These are phyloP conservation scores for Chouioia cunea DNA, from an alignment of 2,888 invertebrate genomes.

Conservation along the genomic window DNA sequence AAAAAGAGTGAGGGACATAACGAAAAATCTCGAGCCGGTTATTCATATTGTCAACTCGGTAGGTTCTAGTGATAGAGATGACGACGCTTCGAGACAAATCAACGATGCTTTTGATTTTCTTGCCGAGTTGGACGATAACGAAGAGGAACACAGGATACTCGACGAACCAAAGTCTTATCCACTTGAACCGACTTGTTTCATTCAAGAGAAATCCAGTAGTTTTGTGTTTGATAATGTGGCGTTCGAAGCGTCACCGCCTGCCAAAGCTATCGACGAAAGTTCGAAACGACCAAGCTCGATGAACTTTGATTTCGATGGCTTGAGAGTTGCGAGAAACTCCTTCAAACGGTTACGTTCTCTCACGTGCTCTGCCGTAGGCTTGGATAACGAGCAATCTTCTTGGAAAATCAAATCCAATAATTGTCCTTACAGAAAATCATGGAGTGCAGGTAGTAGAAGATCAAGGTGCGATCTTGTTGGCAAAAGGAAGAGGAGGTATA, in stretches of 20 bases:
- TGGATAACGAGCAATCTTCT: conserved; percentile 32
- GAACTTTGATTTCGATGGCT: conserved; percentile 33
- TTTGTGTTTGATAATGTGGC: conserved; percentile 44
- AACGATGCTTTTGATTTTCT: conserved; percentile 64
- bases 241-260: conserved; percentile 42
- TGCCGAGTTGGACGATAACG: conserved; percentile 59
- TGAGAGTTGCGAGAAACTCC: conserved; percentile 34
- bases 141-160: conserved; percentile 50
- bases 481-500: conserved; percentile 26
- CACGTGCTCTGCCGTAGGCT: conserved; percentile 45
- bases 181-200: conserved; percentile 51
- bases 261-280: conserved; percentile 25
- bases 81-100: conserved; percentile 57
- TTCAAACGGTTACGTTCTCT: conserved; percentile 48
- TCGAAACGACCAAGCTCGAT: conserved; percentile 30
- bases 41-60: conserved; percentile 48
- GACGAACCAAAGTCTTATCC: conserved; percentile 45
- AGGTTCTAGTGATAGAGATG: conserved; percentile 18
- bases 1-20: conserved; percentile 64
- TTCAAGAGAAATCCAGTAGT: conserved; percentile 24
- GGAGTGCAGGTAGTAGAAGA: conserved; percentile 28
- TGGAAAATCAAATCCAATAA: conserved; percentile 29
- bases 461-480: conserved; percentile 21
- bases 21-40: conserved; percentile 64
- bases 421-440: conserved; percentile 38